Conservation (phyloP, 2,888 invertebrate genomes). For the Patella caerulea region DNA sequence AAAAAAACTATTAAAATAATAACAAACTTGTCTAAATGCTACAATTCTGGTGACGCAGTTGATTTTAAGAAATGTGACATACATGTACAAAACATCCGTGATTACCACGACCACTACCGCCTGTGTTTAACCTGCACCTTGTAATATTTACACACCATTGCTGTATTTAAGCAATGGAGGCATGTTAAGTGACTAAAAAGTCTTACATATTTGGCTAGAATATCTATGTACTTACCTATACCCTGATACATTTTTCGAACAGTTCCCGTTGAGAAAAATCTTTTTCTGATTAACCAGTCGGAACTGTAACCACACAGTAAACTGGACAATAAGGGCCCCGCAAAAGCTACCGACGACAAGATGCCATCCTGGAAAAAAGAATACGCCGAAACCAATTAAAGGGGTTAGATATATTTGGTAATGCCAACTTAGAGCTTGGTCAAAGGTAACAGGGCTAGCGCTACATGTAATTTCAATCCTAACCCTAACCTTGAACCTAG, state of each 20-base stretch:
- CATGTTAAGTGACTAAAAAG: background rate
- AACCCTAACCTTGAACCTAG: too few species aligned
- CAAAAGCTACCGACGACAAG: slow-evolving; percentile 33
- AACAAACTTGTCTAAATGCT: too few species aligned
- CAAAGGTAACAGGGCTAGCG: too few species aligned
- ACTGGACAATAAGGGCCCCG: slow-evolving; percentile 30
- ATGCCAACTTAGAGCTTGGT: too few species aligned
- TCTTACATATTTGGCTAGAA: background rate
- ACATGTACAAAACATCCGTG: too few species aligned
- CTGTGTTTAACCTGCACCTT: background rate
- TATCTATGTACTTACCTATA: slow-evolving; percentile 31
- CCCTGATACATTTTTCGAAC: slow-evolving; percentile 41
- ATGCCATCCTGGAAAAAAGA: slow-evolving; percentile 37
- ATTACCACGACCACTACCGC: too few species aligned
- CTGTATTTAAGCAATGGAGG: too few species aligned
- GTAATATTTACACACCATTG: background rate
- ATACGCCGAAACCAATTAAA: background rate
- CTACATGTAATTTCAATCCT: too few species aligned
- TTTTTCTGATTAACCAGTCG: slow-evolving; percentile 26
- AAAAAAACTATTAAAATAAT: too few species aligned
- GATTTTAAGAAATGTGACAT: too few species aligned
- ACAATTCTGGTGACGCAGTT: too few species aligned
- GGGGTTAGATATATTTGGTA: too few species aligned
- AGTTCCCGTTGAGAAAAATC: slow-evolving; percentile 20
- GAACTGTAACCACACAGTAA: slow-evolving; percentile 30